These are phyloP conservation scores for Drosophila yakuba DNA, from an alignment of 1,140 invertebrate species.

Conservation along the genomic window DNA sequence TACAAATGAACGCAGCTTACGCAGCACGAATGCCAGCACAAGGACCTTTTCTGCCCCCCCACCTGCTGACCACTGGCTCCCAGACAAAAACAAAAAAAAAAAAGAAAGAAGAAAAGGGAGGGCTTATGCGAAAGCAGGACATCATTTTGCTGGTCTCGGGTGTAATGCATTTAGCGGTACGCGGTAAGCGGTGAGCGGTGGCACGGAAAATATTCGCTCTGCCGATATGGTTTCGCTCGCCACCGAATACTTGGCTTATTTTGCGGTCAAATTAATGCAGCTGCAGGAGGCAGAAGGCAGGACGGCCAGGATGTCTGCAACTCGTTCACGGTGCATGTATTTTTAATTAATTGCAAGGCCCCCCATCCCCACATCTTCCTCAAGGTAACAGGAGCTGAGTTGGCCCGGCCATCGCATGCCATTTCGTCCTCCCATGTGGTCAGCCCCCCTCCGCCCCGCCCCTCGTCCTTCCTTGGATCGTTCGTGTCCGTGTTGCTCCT, in stretches of 20 bases:
- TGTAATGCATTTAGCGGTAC: slow-evolving; percentile 68
- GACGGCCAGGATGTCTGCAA: slow-evolving; percentile 55
- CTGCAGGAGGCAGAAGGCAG: slow-evolving; percentile 15
- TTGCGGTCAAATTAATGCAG: slow-evolving; percentile 71
- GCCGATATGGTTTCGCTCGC: slow-evolving; percentile 6
- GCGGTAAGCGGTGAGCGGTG: slow-evolving; percentile 13
- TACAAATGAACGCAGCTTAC: slow-evolving; percentile 58
- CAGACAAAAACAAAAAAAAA: slow-evolving; percentile 1
- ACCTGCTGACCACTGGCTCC: slow-evolving; percentile 41
- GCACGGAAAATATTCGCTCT: slow-evolving; percentile 42
- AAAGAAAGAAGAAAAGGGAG: slow-evolving; percentile 1
- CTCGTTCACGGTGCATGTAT: slow-evolving; percentile 74
- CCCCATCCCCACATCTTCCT: background rate
- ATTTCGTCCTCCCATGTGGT: slow-evolving; percentile 50
- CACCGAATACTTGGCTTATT: slow-evolving; percentile 50
- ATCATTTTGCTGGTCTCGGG: slow-evolving; percentile 24
- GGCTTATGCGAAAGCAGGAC: background rate
- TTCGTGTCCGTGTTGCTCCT: slow-evolving; percentile 9
- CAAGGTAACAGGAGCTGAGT: slow-evolving; percentile 22
- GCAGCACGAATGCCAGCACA: slow-evolving; percentile 25
- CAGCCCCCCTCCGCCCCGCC: slow-evolving; percentile 11
- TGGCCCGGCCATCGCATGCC: slow-evolving; percentile 30
- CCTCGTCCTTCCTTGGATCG: background rate
- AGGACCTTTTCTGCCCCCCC: slow-evolving; percentile 25
- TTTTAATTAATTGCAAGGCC: slow-evolving; percentile 78